Conservation (phyloP, 1,140 invertebrate genomes). For the Anastrepha ludens region DNA sequence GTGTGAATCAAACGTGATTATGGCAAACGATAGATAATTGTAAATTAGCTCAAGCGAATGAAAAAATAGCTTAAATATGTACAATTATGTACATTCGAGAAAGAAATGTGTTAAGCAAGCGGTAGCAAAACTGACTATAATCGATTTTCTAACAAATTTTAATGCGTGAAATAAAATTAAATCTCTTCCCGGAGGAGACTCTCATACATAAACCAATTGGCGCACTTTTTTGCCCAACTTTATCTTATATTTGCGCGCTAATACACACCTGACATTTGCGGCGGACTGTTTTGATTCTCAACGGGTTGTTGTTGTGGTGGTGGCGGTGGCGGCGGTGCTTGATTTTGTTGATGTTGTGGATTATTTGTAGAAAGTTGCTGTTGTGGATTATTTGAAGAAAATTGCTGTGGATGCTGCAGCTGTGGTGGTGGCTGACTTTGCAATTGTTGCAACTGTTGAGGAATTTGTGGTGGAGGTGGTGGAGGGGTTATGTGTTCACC, state of each 20-base stretch:
- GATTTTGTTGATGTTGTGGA: constrained; percentile 12
- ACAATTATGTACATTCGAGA: no score
- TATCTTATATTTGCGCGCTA: not conserved
- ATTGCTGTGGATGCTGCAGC: constrained; percentile 35
- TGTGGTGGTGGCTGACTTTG: not conserved
- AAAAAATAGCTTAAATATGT: no score
- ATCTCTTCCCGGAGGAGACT: constrained; percentile 13
- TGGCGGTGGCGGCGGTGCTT: constrained; percentile 56
- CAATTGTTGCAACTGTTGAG: constrained; percentile 47
- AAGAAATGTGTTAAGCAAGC: no score
- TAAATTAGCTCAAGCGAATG: no score
- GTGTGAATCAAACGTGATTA: not conserved
- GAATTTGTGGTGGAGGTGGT: constrained; percentile 28
- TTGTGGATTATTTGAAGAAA: not conserved
- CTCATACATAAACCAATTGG: constrained; percentile 52
- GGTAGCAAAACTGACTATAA: no score
- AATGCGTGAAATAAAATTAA: no score
- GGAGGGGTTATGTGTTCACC: not conserved
- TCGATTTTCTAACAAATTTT: no score
- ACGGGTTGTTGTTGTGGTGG: constrained; percentile 57
- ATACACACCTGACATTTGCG: constrained; percentile 44
- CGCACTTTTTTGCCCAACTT: not conserved
- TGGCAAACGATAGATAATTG: no score
- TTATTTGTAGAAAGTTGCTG: not conserved
- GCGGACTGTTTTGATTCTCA: not conserved